Evolutionary conservation across 2,888 invertebrate species (phyloP).

Genomic region (Ephialtes manifestator): DNA sequence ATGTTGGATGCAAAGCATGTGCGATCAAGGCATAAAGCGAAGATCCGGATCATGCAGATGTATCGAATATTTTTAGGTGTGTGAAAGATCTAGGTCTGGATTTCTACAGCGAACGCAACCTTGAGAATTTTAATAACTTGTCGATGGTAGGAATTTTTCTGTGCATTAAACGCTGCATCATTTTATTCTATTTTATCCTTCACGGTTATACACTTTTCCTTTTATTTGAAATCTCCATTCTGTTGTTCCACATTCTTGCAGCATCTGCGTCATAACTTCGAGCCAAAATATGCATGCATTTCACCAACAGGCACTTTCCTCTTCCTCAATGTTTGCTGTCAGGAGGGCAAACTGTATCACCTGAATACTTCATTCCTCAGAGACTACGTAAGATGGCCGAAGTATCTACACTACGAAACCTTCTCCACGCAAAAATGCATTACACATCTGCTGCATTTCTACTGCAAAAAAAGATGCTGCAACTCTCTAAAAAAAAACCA

Average conservation of each 20-base stretch:
- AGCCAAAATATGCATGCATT: constrained; percentile 11
- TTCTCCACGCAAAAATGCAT: constrained; percentile 69
- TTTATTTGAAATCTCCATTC: neutral
- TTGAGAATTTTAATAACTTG: neutral
- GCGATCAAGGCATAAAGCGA: constrained; percentile 4
- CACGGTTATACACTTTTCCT: neutral
- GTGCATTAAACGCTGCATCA: neutral
- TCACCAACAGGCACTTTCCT: constrained; percentile 22
- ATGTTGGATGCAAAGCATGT: constrained; percentile 69
- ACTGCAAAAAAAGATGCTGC: constrained; percentile 48
- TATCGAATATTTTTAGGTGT: neutral
- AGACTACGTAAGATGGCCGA: constrained; percentile 59
- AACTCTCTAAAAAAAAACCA: neutral
- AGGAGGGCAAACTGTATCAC: constrained; percentile 71
- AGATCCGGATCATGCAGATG: neutral
- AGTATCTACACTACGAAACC: neutral
- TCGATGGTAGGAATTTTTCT: neutral
- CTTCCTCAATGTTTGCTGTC: neutral
- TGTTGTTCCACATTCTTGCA: neutral
- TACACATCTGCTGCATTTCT: constrained; percentile 74
- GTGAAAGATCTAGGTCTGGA: too few relatives aligned
- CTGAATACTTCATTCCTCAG: constrained; percentile 76
- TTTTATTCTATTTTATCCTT: neutral
- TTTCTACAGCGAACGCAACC: neutral
- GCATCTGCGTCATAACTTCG: constrained; percentile 6